Evolutionary conservation across 2,888 invertebrate species (phyloP).

Genomic region (Lordiphosa andalusiaca): DNA sequence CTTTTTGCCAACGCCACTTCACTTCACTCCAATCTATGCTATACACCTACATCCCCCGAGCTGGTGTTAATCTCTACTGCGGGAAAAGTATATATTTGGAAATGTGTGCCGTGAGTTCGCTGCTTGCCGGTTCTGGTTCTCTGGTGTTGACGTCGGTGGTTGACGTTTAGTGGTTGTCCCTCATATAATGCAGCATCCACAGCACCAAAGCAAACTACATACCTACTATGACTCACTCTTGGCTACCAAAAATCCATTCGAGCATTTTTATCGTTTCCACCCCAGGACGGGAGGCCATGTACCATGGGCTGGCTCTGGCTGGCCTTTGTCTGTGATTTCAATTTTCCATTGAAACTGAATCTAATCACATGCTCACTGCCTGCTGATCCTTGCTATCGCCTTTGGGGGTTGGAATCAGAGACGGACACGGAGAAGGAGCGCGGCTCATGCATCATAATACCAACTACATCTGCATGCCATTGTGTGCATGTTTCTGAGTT

Average conservation of each 20-base stretch:
- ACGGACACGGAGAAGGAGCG: constrained; percentile 14
- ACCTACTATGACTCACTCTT: constrained; percentile 44
- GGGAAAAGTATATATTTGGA: constrained; percentile 42
- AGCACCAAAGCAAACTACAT: constrained; percentile 22
- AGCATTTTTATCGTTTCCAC: constrained; percentile 36
- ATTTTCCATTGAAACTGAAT: constrained; percentile 77
- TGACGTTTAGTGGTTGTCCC: constrained; percentile 73
- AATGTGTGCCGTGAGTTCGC: constrained; percentile 52
- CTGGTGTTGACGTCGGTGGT: constrained; percentile 60
- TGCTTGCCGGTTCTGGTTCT: constrained; percentile 1
- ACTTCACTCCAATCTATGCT: constrained; percentile 25
- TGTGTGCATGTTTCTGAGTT: constrained; percentile 20
- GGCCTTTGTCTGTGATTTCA: constrained; percentile 71
- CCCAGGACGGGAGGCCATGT: constrained; percentile 4
- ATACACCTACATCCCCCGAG: constrained; percentile 15
- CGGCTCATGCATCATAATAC: constrained; percentile 52
- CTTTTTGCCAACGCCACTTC: constrained; percentile 3
- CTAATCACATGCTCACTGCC: constrained; percentile 71
- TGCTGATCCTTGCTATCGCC: constrained; percentile 51
- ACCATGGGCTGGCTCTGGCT: constrained; percentile 2
- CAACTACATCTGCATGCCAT: constrained; percentile 53
- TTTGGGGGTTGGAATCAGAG: constrained; percentile 48
- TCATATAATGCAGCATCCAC: constrained; percentile 45
- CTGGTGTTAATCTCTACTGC: constrained; percentile 48
- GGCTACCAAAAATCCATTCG: constrained; percentile 41